Base-by-base conservation (phyloP, 2,797 vertebrate species). In the Anguilla pacifica region DNA sequence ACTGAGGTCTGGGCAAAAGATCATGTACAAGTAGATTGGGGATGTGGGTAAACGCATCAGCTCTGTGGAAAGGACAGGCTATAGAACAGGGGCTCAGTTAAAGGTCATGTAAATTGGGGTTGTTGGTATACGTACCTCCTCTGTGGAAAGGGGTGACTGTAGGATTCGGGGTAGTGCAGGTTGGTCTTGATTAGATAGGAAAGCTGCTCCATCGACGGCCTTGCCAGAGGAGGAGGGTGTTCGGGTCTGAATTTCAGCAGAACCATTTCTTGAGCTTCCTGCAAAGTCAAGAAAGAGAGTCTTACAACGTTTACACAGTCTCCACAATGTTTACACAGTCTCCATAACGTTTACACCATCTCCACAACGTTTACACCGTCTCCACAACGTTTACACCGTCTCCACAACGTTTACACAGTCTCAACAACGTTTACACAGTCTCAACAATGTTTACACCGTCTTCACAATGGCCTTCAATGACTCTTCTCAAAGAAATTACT, bases 161-260 rank as follows among this genome's bases (percentile, higher is more conserved):
- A 97, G 83, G 96, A 98, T 91, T 99, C 97, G 7, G 98, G 97
- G 93, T 99, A 99, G 93, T 97, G 97, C 92, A 99, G 96, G 92
- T 97, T 98, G 35, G 96, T 98, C 93, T 98, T 99, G 93, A 99
- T 97, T 85, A 99, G 97, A 88, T 96, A 97, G 89, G 97, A 98
- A 89, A 99, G 96, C 89, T 98, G 97, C 81, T 99, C 98, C 88
- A 95, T 92, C 2, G 97, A 96, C 55, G 97, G 97, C 88, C 92
- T 95, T 87, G 92, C 89, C 22, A 96, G 92, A 91, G 95, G 95
- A 35, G 95, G 92, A 84, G 97, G 94, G 43, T 93, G 94, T 90
- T 99, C 98, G 0, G 97, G 94, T 86, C 97, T 97, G 91, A 99
- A 98, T 94, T 97, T 99, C 25, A 99, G 93, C 64, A 98, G 95